Base-by-base conservation (phyloP, 1,140 invertebrate genomes). In the Spodoptera litura region DNA sequence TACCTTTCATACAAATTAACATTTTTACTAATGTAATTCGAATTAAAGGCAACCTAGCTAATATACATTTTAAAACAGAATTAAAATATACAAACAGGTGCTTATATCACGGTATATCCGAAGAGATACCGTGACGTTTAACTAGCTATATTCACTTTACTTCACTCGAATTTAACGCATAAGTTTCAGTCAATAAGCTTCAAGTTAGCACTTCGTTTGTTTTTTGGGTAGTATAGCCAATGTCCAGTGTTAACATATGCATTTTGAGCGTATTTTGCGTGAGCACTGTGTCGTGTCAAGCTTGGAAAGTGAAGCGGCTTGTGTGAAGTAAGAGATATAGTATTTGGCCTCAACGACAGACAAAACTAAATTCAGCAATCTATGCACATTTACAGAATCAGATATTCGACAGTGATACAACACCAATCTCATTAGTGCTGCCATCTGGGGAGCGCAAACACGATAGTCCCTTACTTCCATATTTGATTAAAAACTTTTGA, bases 181-280 rank as follows among this genome's bases (percentile, higher is more conserved):
- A 72, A 58, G 53, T 72, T 72, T 56, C 70, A 72, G 70, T 72
- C 70, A 72, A 72, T 56, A 72, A 51, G 35, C 38, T 56, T 72
- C 11, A 9, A 13, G 15, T 20, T 12, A 56, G 38, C 38, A 44
- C 38, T 10, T 44, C 38, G 38, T 44, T 31, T 44, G 9, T 44
- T 44, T 44, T 44, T 44, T 10, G 38, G 8, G 38, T 44, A 9
- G 38, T 44, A 9, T 10, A 10, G 38, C 38, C 38, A 44, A 44
- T 44, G 38, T 44, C 8, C 38, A 44, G 9, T 44, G 38, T 44
- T 44, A 8, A 5, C 8, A 9, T 44, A 44, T 44, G 38, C 9
- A 44, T 8, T 44, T 27, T 66, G 25, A 52, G 38, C 51, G 38
- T 68, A 20, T 68, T 53, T 55, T 49, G 52, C 10, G 51, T 27